Evolutionary conservation across 2,797 vertebrate genomes (phyloP).

Genomic region (Danio tinwini): DNA sequence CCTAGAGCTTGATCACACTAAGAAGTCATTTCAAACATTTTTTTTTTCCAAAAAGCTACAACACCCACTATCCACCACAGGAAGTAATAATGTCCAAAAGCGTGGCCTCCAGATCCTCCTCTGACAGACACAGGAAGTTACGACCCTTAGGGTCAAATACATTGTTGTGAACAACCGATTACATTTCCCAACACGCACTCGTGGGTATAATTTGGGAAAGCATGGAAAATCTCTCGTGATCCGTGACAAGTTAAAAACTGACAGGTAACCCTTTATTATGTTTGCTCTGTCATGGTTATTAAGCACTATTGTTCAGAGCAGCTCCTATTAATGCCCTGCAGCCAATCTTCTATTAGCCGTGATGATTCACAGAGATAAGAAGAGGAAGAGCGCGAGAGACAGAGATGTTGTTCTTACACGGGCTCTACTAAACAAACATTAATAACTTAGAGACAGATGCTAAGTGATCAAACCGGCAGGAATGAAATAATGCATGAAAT

Average conservation of each 20-base stretch:
- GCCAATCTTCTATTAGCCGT: conserved; percentile 46
- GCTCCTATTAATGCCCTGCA: conserved; percentile 48
- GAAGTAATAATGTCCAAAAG: conserved; percentile 56
- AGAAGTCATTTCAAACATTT: conserved; percentile 47
- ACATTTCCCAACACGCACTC: conserved; percentile 19
- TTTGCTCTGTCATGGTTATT: conserved; percentile 44
- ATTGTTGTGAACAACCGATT: conserved; percentile 33
- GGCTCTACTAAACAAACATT: conserved; percentile 48
- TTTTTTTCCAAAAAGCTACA: conserved; percentile 39
- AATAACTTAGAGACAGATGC: conserved; percentile 43
- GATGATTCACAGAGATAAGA: conserved; percentile 41
- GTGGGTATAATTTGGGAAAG: neutral
- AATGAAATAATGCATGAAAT: conserved; percentile 45
- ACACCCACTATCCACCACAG: conserved; percentile 45
- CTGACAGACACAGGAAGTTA: conserved; percentile 56
- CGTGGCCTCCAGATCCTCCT: conserved; percentile 47
- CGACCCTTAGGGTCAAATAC: conserved; percentile 48
- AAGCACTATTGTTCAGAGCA: conserved; percentile 30
- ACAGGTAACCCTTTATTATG: neutral
- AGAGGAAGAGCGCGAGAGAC: neutral
- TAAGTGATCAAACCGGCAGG: conserved; percentile 39
- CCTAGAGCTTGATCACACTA: conserved; percentile 26
- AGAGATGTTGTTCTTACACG: conserved; percentile 15
- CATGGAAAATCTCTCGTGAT: conserved; percentile 5
- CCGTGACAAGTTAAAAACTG: conserved; percentile 1